Evolutionary conservation across 1,140 invertebrate genomes (phyloP), one percentile per base, ranked within the genome.

Genomic region (Tetraneura akinire): DNA sequence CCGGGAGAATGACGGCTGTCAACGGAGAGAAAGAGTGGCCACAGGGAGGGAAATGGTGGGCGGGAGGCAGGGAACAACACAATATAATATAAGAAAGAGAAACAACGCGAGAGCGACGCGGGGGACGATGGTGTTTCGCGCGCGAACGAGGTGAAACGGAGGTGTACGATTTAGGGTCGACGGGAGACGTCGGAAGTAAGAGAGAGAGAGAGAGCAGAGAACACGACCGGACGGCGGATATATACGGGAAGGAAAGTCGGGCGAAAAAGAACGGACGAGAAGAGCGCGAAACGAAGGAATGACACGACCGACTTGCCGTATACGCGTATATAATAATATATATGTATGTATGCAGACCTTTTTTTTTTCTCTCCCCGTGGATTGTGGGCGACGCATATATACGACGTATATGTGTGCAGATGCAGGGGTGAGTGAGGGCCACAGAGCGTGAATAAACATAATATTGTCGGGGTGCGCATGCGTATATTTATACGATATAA

Each of bases 1-100:
- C n/a, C 42, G 42, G n/a, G 21, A 78, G 74, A 78, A 78, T 78
- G 74, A 78, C 74, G 74, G 74, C 74, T 78, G 74, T 78, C 74
- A 78, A 78, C 74, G 32, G 21, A 42, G 57, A 37, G 60, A 37
- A 76, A 16, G 21, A 76, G 29, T 32, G 45, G 23, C n/a, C 13
- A 10, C n/a, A n/a, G n/a, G 49, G 49, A 32, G 29, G n/a, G 9
- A 29, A 8, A 18, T 18, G 1, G 21, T 8, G 51, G 32, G 32
- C 42, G n/a, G 21, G 9, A 45, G n/a, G 14, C n/a, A 74, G 18
- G 8, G 73, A 45, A 37, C 6, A n/a, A n/a, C n/a, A n/a, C n/a
- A 42, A 8, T 13, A 42, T 21, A 16, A 18, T 9, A 42, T 32
- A 23, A 29, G 70, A n/a, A n/a, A 21, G 10, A 73, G 6, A n/a